Base-by-base conservation (phyloP, 64 coral and sea anemone genomes). In the Stichodactyla helianthus region DNA sequence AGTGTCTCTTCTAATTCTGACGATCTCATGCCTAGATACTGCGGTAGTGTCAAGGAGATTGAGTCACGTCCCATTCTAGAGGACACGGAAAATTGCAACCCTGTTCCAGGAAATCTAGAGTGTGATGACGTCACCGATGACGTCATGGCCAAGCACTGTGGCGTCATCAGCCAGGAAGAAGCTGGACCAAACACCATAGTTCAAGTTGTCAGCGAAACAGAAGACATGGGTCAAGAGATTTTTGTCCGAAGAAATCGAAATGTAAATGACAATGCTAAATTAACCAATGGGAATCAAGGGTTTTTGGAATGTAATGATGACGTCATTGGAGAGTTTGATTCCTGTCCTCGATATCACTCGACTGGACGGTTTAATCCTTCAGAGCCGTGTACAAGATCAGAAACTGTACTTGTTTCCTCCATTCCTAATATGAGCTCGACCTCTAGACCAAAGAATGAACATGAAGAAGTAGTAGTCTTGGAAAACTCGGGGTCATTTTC, bases 401-500 rank as follows among this genome's bases (percentile, higher is more conserved):
- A 74, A 10, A 35, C 25, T 74, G 25, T 13, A 74, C 2, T n/a
- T n/a, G 19, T 23, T 23, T 22, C 20, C 20, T 20, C 65, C 10
- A 9, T 26, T 10, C 10, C 65, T 7, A 8, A n/a, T 10, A 74
- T 12, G 10, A 5, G 4, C 10, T 74, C 25, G 4, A 14, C 68
- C 68, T 27, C 68, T 10, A 35, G 25, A 12, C 25, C 68, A 23
- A 12, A 19, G 10, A 23, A 28, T 2, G 68, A 31, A 31, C 18
- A n/a, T 4, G 1, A 65, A 5, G 10, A 31, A 23, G 68, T 27
- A 31, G 54, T 65, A 17, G 58, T 44, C 35, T 44, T 44, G 26
- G 50, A 35, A 9, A 53, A 22, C 68, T 53, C 80, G 51, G 85
- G 80, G 50, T 92, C 90, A 44, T 92, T 92, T 87, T 87, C 78